Base-by-base conservation (phyloP, 2,113 vertebrate species). In the Zosterops borbonicus region DNA sequence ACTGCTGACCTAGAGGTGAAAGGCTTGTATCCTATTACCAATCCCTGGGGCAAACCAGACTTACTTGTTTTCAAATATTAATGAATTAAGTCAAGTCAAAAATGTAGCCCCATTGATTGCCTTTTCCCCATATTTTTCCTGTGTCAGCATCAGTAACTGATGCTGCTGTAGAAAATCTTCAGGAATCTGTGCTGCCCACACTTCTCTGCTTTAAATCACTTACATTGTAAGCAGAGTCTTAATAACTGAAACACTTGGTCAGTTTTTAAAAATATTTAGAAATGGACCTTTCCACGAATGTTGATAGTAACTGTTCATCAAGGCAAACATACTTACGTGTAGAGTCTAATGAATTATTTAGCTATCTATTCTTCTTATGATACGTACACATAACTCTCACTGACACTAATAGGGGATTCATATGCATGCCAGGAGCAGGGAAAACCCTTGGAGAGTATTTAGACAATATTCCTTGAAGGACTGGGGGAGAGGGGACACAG, bases 11-110 rank as follows among this genome's bases (percentile, higher is more conserved):
- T 84, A 35, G 80, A 96, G 92, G 95, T 96, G 94, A 96, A 96
- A 96, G 92, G 73, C 90, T 95, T 82, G 86, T 93, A 96, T 96
- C 90, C 83, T 95, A 58, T 96, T 96, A 96, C 95, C 76, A 78
- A 4, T 90, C 93, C 83, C 96, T 60, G 80, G 90, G 92, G 96
- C 92, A 94, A 96, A 90, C 68, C 73, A 90, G 92, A 78, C 90
- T 93, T 90, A 90, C 79, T 92, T 90, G 92, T 93, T 94, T 93
- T 95, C 83, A 95, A 93, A 96, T 96, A 97, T 96, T 97, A 96
- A 96, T 96, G 93, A 95, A 96, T 92, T 96, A 89, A 96, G 89
- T 81, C 75, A 91, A 93, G 90, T 83, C 58, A 89, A 94, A 96
- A 97, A 87, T 94, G 88, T 92, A 94, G 86, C 65, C 49, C 49